These are phyloP conservation scores for Cladopsammia gracilis DNA, from an alignment of 64 coral and sea anemone genomes.

Conservation along the genomic window DNA sequence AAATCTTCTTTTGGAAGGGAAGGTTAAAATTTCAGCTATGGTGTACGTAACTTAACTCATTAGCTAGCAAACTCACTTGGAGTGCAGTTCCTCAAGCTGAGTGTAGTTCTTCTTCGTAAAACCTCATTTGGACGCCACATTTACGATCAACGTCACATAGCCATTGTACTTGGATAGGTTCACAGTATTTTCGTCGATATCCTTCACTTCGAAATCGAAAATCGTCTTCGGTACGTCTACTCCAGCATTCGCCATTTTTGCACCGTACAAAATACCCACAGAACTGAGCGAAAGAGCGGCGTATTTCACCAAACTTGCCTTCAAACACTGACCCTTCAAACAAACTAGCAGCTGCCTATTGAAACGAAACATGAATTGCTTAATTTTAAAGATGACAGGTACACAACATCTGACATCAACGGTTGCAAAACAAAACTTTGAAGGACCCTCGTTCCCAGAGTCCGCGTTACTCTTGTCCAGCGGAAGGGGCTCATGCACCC, in stretches of 20 bases:
- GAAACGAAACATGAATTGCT: not conserved
- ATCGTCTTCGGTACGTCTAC: slow-evolving; percentile 28
- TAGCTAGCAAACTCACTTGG: slow-evolving; percentile 55
- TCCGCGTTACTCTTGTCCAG: no score
- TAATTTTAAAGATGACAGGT: not conserved
- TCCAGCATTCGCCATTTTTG: slow-evolving; percentile 69
- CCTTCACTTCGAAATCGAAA: slow-evolving; percentile 83
- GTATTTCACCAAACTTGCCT: slow-evolving; percentile 1
- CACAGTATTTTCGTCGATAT: slow-evolving; percentile 84
- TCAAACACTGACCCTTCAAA: not conserved
- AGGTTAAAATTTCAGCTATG: no score
- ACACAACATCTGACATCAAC: not conserved
- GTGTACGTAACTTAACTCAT: not conserved
- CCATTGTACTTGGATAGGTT: slow-evolving; percentile 78
- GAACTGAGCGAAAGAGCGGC: slow-evolving; percentile 1
- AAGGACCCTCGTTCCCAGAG: no score
- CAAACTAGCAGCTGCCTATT: not conserved
- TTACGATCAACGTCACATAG: slow-evolving; percentile 86
- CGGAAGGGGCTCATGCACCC: no score
- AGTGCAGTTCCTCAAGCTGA: slow-evolving; percentile 98
- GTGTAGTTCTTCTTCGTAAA: slow-evolving; percentile 94
- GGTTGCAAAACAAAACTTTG: no score
- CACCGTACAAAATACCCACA: not conserved
- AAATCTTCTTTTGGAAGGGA: no score
- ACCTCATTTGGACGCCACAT: slow-evolving; percentile 91